Conservation (phyloP, 2,888 invertebrate species). For the Tenthredo amoena region DNA sequence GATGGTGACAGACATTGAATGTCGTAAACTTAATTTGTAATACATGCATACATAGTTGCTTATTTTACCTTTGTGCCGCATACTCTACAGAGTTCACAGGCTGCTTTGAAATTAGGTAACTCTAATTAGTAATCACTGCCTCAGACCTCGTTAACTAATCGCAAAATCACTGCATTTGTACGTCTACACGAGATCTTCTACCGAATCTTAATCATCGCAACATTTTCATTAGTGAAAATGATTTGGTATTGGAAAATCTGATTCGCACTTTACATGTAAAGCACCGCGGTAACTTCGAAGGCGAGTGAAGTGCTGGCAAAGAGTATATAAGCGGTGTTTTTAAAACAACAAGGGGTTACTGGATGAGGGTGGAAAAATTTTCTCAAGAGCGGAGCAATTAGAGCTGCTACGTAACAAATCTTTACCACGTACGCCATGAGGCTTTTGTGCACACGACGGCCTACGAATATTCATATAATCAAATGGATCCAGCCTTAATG, state of each 20-base stretch:
- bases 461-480: conserved; percentile 1
- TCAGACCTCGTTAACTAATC: conserved; percentile 27
- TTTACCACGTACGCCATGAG: conserved; percentile 3
- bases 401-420: conserved; percentile 33
- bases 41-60: neutral
- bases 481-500: neutral
- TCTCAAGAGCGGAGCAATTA: conserved; percentile 27
- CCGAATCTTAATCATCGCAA: neutral
- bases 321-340: conserved; percentile 32
- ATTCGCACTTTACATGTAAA: neutral
- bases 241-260: neutral
- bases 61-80: neutral
- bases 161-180: neutral
- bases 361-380: conserved; percentile 16
- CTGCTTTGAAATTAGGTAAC: neutral
- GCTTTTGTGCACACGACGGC: neutral
- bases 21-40: neutral
- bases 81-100: neutral
- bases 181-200: neutral
- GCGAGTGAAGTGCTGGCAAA: neutral
- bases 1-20: neutral
- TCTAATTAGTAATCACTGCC: conserved; percentile 1
- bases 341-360: conserved; percentile 43
- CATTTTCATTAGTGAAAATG: conserved; percentile 11
- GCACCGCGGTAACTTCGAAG: neutral